phyloP scores from a whole-genome alignment of 2,797 vertebrate species.

The Gouania willdenowi region DNA sequence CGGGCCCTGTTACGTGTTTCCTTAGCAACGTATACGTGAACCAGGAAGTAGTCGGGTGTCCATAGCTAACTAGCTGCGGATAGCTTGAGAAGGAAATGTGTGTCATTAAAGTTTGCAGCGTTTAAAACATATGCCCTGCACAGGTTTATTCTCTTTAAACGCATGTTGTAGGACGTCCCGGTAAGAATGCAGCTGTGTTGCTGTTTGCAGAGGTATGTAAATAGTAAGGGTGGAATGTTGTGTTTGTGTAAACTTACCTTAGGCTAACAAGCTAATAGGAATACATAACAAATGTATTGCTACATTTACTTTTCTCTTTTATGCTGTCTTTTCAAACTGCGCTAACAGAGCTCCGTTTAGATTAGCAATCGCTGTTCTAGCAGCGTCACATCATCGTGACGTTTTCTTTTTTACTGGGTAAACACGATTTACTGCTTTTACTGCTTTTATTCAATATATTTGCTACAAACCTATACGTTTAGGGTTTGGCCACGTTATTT shows the following conservation, averaged over 20 bases:
- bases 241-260: slow-evolving; percentile 26
- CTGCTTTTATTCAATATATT: no score
- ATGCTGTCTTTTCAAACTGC: background rate
- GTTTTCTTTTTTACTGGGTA: no score
- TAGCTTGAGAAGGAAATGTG: slow-evolving; percentile 23
- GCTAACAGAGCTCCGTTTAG: no score
- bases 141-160: background rate
- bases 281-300: background rate
- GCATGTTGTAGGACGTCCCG: background rate
- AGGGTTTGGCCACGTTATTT: no score
- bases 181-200: background rate
- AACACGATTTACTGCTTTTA: no score
- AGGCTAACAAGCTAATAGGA: slow-evolving; percentile 51
- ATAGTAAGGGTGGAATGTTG: slow-evolving; percentile 45
- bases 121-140: background rate
- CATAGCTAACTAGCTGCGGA: slow-evolving; percentile 25
- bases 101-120: slow-evolving; percentile 28
- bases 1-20: slow-evolving; percentile 57
- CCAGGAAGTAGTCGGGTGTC: slow-evolving; percentile 66
- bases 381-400: no score
- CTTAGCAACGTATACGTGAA: slow-evolving; percentile 70
- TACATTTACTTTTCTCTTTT: slow-evolving; percentile 6
- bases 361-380: no score
- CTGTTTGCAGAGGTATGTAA: slow-evolving; percentile 6
- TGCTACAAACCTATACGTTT: no score